These are phyloP conservation scores for Noctilio leporinus DNA, from an alignment of 2,113 vertebrate species.

Conservation along the genomic window DNA sequence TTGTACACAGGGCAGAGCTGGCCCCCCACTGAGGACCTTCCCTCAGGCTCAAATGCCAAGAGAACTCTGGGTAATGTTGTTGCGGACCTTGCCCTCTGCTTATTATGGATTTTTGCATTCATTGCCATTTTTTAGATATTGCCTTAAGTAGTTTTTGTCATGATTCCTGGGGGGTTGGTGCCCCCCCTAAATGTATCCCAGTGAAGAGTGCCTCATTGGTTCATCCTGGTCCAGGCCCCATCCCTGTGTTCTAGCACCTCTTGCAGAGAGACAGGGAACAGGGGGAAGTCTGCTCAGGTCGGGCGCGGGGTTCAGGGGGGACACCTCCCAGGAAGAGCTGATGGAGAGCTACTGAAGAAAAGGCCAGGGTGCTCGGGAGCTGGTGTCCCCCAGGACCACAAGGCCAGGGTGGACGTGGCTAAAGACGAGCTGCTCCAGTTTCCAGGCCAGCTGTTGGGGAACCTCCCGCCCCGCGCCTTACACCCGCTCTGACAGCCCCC, in stretches of 20 bases:
- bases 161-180: too few species aligned
- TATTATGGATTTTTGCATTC: neutral
- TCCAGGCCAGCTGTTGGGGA: conserved; percentile 74
- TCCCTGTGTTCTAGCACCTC: conserved; percentile 78
- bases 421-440: conserved; percentile 75
- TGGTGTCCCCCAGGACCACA: conserved; percentile 71
- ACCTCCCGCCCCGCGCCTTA: conserved; percentile 67
- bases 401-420: conserved; percentile 57
- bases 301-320: conserved; percentile 69
- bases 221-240: too few species aligned
- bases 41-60: neutral
- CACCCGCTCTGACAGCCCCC: conserved; percentile 25
- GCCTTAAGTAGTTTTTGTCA: neutral
- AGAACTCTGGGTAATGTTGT: rapidly evolving
- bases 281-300: conserved; percentile 61
- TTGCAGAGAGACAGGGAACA: conserved; percentile 62
- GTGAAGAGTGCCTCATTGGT: neutral
- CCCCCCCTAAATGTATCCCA: neutral
- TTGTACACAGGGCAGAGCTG: conserved; percentile 22
- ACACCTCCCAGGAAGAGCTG: conserved; percentile 38
- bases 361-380: conserved; percentile 73
- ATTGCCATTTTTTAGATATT: neutral
- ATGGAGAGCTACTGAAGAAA: conserved; percentile 74
- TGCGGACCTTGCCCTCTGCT: neutral
- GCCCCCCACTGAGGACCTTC: conserved; percentile 42